Percentiles rank a stretch among this genome's conserved stretches.
These are phyloP conservation scores for Hypomesus transpacificus DNA, from an alignment of 2,113 vertebrate species.

Conservation along the genomic window DNA sequence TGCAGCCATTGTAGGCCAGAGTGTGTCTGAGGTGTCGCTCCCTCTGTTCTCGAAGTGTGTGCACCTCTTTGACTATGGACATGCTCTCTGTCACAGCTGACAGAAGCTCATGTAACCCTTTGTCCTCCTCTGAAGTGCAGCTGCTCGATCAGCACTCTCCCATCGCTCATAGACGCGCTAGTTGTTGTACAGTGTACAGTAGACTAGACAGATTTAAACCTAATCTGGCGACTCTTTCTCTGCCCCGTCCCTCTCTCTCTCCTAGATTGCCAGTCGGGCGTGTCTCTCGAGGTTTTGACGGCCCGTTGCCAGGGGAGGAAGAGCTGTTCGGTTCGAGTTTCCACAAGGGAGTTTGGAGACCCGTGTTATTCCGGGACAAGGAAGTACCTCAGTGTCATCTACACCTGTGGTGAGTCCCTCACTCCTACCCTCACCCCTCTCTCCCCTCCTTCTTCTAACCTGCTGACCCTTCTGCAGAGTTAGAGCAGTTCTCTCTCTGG, in stretches of 20 bases:
- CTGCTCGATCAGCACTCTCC: slow-evolving; percentile 25
- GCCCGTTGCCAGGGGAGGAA: slow-evolving; percentile 82
- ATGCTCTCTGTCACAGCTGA: slow-evolving; percentile 15
- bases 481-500: neutral
- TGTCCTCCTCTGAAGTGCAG: slow-evolving; percentile 22
- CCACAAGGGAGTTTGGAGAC: slow-evolving; percentile 83
- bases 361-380: slow-evolving; percentile 84
- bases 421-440: too few species aligned
- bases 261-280: slow-evolving; percentile 80
- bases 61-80: neutral
- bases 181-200: too few species aligned
- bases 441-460: neutral
- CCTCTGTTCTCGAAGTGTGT: neutral
- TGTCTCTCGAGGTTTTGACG: slow-evolving; percentile 78
- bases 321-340: slow-evolving; percentile 79
- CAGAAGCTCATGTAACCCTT: slow-evolving; percentile 29
- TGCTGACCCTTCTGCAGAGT: neutral
- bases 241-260: neutral
- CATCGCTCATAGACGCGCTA: neutral
- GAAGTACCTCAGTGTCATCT: slow-evolving; percentile 88
- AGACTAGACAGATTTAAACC: too few species aligned
- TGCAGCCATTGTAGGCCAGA: slow-evolving; percentile 14
- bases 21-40: slow-evolving; percentile 21
- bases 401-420: slow-evolving; percentile 82
- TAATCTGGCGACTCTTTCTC: neutral